These are phyloP conservation scores for Bradypodion ventrale DNA, from an alignment of 2,797 vertebrate genomes.

Conservation along the genomic window DNA sequence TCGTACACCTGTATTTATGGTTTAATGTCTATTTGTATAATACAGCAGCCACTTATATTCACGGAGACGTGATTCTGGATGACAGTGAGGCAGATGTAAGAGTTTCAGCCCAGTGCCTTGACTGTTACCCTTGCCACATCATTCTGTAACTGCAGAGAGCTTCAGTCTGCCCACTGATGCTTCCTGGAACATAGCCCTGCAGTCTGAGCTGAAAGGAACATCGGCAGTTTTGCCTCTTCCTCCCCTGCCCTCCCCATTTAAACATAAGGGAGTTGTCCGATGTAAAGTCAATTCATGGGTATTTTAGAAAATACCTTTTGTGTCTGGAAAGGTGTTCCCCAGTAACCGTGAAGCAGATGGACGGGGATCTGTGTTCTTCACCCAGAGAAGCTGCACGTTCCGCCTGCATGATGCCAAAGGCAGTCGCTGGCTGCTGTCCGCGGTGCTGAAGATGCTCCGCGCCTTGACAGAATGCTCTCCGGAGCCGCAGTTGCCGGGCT, in stretches of 20 bases:
- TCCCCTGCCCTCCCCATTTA: neutral
- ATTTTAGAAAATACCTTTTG: neutral
- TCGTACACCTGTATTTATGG: conserved; percentile 49
- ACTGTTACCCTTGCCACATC: conserved; percentile 41
- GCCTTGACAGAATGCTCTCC: conserved; percentile 62
- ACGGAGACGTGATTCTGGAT: conserved; percentile 16
- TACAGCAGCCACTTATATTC: neutral
- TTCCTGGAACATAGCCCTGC: conserved; percentile 54
- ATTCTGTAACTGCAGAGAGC: conserved; percentile 59
- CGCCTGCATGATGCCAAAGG: conserved; percentile 29
- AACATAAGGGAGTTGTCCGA: neutral
- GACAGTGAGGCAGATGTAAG: neutral
- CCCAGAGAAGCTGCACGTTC: conserved; percentile 46
- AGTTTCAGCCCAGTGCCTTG: conserved; percentile 37
- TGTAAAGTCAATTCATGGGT: conserved; percentile 25
- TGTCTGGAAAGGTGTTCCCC: neutral
- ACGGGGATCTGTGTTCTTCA: neutral
- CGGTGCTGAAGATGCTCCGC: conserved; percentile 64
- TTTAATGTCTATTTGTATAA: neutral
- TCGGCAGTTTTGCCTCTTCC: neutral
- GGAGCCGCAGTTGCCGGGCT: conserved; percentile 58
- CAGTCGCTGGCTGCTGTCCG: conserved; percentile 65
- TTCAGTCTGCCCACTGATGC: conserved; percentile 48
- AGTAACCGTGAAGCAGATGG: neutral
- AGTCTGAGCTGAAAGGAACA: neutral